Conservation (phyloP, 1,140 invertebrate species). For the Lepidurus apus region DNA sequence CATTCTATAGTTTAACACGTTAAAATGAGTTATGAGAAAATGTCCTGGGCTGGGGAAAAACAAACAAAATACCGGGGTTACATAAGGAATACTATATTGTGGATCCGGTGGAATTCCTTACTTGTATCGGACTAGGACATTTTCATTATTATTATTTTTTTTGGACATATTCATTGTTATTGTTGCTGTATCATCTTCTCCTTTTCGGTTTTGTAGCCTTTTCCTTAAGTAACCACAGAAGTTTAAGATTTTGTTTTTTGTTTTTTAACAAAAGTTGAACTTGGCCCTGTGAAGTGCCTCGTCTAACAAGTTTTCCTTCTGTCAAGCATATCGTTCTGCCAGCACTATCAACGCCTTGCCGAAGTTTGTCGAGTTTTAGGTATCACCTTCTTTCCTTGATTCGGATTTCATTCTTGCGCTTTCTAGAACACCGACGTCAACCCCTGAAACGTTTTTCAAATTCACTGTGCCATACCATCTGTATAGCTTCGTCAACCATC, state of each 20-base stretch:
- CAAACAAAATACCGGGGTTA: not conserved
- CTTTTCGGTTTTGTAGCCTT: constrained; percentile 4
- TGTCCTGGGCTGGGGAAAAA: too few species aligned
- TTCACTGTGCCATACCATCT: constrained; percentile 18
- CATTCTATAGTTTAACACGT: not conserved
- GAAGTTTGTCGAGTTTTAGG: not conserved
- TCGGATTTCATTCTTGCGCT: not conserved
- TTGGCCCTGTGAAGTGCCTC: not conserved
- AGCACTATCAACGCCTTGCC: not conserved
- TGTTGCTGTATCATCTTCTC: constrained; percentile 11
- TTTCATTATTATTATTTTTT: not conserved
- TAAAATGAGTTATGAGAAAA: too few species aligned
- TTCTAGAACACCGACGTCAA: not conserved
- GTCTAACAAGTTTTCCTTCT: constrained; percentile 9
- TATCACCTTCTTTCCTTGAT: not conserved
- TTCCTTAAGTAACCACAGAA: not conserved
- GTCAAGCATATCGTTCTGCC: constrained; percentile 14
- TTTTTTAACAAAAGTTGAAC: not conserved
- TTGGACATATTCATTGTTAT: not conserved
- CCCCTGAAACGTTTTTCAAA: not conserved
- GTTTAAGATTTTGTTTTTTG: not conserved
- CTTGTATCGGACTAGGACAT: not conserved
- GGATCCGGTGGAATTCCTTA: not conserved
- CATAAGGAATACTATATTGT: not conserved
- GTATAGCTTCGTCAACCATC: constrained; percentile 18